phyloP scores from a whole-genome alignment of 2,888 invertebrate genomes.

The Physocephala rufipes region DNA sequence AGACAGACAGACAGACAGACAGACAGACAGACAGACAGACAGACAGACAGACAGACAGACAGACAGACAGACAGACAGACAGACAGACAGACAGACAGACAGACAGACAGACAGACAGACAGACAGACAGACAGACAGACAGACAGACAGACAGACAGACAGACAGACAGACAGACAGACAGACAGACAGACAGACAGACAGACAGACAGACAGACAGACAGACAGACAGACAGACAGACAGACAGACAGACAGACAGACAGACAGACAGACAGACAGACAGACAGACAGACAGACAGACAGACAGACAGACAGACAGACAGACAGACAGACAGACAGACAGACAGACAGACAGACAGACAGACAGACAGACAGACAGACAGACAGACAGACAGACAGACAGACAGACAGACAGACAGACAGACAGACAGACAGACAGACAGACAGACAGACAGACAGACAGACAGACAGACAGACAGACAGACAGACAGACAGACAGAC shows the following conservation, averaged over 20 bases:
- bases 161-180: not conserved
- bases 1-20: conserved; percentile 11
- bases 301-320: not conserved
- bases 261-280: conserved; percentile 16
- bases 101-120: not conserved
- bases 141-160: not conserved
- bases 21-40: conserved; percentile 6
- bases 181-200: conserved; percentile 10
- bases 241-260: conserved; percentile 15
- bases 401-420: conserved; percentile 27
- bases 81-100: not conserved
- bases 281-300: not conserved
- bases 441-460: conserved; percentile 28
- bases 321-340: not conserved
- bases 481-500: conserved; percentile 28
- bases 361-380: conserved; percentile 28
- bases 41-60: conserved; percentile 10
- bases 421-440: conserved; percentile 28
- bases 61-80: not conserved
- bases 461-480: conserved; percentile 27
- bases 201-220: conserved; percentile 10
- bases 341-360: not conserved
- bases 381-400: conserved; percentile 28
- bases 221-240: conserved; percentile 17
- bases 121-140: not conserved